phyloP scores from a whole-genome alignment of 2,888 invertebrate genomes.

The Pristionchus maxplancki region DNA sequence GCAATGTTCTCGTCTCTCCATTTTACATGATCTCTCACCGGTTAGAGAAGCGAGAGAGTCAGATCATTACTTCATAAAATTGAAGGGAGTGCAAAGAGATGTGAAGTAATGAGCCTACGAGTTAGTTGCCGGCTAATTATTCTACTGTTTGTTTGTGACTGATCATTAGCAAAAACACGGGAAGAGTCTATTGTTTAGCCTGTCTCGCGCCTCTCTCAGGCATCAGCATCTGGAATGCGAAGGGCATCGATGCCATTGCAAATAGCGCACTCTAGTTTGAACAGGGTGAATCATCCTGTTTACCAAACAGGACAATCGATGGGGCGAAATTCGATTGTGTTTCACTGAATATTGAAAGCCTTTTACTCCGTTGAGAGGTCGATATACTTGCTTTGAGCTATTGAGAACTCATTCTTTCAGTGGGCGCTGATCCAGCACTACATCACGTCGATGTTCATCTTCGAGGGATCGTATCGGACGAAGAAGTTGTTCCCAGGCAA shows the following conservation, averaged over 20 bases:
- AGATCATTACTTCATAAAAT: no score
- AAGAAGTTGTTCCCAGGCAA: slow-evolving; percentile 41
- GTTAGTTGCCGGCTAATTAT: no score
- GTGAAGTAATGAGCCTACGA: no score
- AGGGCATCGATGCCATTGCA: neutral
- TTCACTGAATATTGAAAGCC: neutral
- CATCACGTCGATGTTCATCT: slow-evolving; percentile 33
- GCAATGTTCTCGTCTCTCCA: no score
- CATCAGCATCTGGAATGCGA: no score
- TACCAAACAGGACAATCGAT: neutral
- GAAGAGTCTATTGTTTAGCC: no score
- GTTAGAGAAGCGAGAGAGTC: no score
- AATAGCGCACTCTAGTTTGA: neutral
- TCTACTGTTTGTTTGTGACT: no score
- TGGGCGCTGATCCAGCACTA: slow-evolving; percentile 45
- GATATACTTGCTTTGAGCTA: no score
- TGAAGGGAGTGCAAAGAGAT: no score
- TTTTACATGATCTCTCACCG: no score
- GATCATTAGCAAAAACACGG: no score
- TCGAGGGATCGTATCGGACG: slow-evolving; percentile 45
- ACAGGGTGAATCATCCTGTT: neutral
- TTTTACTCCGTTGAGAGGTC: neutral
- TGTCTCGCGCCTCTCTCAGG: neutral
- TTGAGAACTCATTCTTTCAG: neutral
- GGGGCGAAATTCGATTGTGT: neutral